Evolutionary conservation across 1,140 invertebrate genomes (phyloP).

Genomic region (Neodiprion fabricii): DNA sequence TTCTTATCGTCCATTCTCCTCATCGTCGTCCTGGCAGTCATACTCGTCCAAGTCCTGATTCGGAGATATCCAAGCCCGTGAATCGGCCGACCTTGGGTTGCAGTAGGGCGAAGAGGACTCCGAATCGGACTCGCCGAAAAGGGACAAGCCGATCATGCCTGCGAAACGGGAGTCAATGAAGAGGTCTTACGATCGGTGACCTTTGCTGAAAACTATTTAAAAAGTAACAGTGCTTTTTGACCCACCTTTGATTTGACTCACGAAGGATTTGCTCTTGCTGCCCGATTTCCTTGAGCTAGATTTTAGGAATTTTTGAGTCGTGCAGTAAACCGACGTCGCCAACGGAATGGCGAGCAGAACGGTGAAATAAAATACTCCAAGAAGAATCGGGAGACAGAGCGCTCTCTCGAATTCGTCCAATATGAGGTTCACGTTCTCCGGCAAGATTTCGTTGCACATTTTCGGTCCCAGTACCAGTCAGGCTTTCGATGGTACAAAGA

Average conservation of each 20-base stretch:
- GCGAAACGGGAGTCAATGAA: background rate
- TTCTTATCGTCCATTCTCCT: background rate
- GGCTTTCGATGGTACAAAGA: background rate
- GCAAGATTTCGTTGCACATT: conserved; percentile 3
- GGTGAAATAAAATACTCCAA: background rate
- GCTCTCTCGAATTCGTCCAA: conserved; percentile 1
- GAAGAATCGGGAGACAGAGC: background rate
- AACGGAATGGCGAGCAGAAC: background rate
- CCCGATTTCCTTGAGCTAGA: background rate
- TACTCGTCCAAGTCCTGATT: background rate
- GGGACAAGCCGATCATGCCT: background rate
- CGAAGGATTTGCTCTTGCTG: background rate
- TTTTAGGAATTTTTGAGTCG: background rate
- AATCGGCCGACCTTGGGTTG: background rate
- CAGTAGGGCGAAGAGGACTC: background rate
- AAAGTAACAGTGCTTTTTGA: too few relatives aligned
- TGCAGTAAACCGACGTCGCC: background rate
- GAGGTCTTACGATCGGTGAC: too few relatives aligned
- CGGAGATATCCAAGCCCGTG: background rate
- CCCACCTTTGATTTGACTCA: background rate
- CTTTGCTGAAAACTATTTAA: too few relatives aligned
- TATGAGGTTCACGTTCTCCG: conserved; percentile 1
- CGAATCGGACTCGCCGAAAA: background rate
- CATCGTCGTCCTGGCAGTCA: background rate
- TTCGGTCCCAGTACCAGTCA: background rate